Evolutionary conservation across 2,797 vertebrate species (phyloP).

Genomic region (Adelosebastes latens): DNA sequence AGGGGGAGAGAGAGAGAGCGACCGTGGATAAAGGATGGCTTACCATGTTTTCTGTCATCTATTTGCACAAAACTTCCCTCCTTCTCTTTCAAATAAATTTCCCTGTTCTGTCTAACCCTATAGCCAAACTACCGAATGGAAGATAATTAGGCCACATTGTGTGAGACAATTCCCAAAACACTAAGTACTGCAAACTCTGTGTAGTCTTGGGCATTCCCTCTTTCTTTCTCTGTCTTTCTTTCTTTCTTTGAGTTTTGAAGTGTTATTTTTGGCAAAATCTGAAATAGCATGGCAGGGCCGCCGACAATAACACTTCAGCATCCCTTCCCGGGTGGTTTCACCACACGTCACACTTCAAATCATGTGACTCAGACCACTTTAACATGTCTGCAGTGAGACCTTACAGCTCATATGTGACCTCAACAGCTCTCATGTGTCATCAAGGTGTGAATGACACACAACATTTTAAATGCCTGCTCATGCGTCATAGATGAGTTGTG

Average conservation of each 20-base stretch:
- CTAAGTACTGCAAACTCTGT: slow-evolving; percentile 19
- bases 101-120: slow-evolving; percentile 15
- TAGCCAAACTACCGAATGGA: slow-evolving; percentile 34
- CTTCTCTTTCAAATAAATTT: slow-evolving; percentile 19
- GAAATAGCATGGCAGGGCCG: not conserved
- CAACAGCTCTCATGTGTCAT: not conserved
- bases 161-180: slow-evolving; percentile 47
- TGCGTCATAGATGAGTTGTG: not conserved
- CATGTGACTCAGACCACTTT: not conserved
- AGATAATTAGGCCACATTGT: slow-evolving; percentile 69
- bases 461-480: not conserved
- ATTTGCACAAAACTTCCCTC: slow-evolving; percentile 57
- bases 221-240: not conserved
- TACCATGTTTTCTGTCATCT: slow-evolving; percentile 65
- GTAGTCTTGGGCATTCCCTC: not conserved
- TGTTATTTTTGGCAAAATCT: not conserved
- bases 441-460: not conserved
- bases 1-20: slow-evolving; percentile 17
- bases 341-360: not conserved
- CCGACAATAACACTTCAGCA: not conserved
- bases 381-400: not conserved
- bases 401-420: not conserved
- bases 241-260: not conserved
- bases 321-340: not conserved
- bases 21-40: slow-evolving; percentile 61